A percentile compares a stretch with the other conserved stretches of the same genome.
These are phyloP conservation scores for Zelostemma sp. DNA, from an alignment of 1,140 invertebrate species.

Conservation along the genomic window DNA sequence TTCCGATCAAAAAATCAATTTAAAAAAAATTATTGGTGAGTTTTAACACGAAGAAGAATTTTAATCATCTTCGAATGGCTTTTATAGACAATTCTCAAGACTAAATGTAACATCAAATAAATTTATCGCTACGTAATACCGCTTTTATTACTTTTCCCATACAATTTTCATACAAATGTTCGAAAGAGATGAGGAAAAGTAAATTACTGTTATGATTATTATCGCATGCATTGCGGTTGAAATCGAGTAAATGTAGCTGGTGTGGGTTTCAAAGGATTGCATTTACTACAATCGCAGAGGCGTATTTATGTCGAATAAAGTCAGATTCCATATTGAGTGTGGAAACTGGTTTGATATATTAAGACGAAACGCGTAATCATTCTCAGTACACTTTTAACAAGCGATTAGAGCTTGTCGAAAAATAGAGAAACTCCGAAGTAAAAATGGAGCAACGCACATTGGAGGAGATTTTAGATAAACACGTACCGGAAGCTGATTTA, in stretches of 20 bases:
- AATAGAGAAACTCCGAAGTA: background rate
- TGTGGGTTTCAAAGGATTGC: too few relatives aligned
- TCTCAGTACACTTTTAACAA: background rate
- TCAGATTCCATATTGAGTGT: background rate
- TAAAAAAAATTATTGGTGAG: too few relatives aligned
- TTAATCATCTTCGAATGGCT: too few relatives aligned
- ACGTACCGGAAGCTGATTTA: constrained; percentile 77
- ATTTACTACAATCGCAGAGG: background rate
- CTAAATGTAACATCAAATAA: too few relatives aligned
- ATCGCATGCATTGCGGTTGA: background rate
- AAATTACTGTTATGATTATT: constrained; percentile 1
- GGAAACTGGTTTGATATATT: constrained; percentile 4
- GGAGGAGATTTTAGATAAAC: constrained; percentile 75
- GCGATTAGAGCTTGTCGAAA: background rate
- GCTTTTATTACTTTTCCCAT: background rate
- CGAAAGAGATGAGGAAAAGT: background rate
- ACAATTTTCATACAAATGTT: background rate
- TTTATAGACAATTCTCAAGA: too few relatives aligned
- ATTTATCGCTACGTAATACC: too few relatives aligned
- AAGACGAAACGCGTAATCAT: constrained; percentile 1
- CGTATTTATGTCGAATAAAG: background rate
- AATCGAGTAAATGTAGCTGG: background rate
- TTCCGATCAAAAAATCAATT: too few relatives aligned
- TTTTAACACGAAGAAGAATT: too few relatives aligned
- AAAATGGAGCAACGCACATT: constrained; percentile 72